Percentiles rank a stretch among this genome's conserved stretches.
These are phyloP conservation scores for Sericinus montela DNA, from an alignment of 2,888 invertebrate species.

Conservation along the genomic window DNA sequence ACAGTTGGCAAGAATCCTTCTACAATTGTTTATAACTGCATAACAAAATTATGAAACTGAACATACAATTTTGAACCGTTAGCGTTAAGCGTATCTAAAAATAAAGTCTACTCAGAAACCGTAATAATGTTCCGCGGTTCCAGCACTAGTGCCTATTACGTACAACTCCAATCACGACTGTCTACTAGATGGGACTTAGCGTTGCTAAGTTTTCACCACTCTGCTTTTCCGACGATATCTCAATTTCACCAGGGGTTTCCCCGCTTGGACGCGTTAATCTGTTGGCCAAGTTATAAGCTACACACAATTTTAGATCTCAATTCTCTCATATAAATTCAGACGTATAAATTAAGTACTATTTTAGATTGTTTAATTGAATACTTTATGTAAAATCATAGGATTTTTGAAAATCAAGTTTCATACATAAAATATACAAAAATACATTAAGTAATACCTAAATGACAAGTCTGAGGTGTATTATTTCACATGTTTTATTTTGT, in stretches of 20 bases:
- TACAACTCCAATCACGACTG: conserved; percentile 40
- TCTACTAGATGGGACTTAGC: conserved; percentile 61
- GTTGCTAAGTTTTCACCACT: conserved; percentile 72
- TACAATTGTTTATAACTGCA: too few species aligned
- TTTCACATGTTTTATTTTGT: too few species aligned
- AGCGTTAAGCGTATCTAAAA: conserved; percentile 20
- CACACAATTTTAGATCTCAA: conserved; percentile 24
- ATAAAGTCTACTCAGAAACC: conserved; percentile 21
- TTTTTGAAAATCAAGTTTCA: too few species aligned
- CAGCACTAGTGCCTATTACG: conserved; percentile 21
- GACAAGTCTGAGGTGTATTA: too few species aligned
- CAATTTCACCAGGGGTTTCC: conserved; percentile 58
- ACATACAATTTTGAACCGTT: neutral
- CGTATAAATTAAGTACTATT: too few species aligned
- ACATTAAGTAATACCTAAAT: too few species aligned
- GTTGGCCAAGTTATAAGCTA: conserved; percentile 43
- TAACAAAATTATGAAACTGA: conserved; percentile 17
- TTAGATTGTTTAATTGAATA: too few species aligned
- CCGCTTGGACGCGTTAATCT: conserved; percentile 57
- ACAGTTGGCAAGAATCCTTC: too few species aligned
- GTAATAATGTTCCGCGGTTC: conserved; percentile 22
- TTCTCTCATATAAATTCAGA: neutral
- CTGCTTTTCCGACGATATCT: conserved; percentile 56
- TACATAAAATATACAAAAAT: too few species aligned
- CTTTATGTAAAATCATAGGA: too few species aligned